Evolutionary conservation across 2,113 vertebrate genomes (phyloP).

Genomic region (Muntiacus reevesi): DNA sequence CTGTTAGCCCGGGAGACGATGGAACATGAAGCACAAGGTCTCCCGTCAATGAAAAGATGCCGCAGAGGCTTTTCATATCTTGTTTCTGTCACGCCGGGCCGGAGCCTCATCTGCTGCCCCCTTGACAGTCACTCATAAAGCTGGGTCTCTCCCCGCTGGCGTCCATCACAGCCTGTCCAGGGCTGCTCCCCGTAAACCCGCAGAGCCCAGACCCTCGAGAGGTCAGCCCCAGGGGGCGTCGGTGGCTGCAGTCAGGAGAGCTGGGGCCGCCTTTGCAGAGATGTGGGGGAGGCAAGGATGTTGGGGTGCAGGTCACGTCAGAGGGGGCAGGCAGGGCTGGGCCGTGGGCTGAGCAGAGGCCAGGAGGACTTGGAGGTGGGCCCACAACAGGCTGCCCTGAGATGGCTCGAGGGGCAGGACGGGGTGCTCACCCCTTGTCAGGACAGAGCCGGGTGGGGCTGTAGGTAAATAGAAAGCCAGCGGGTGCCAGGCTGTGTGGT

Average conservation of each 20-base stretch:
- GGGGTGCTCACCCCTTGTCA: background rate
- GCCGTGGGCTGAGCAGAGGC: background rate
- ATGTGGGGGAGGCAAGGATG: background rate
- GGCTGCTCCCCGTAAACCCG: fast-evolving
- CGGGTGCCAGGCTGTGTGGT: too few relatives aligned
- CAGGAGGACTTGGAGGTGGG: background rate
- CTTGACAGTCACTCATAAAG: conserved; percentile 74
- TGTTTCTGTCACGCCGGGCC: conserved; percentile 67
- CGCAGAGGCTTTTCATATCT: conserved; percentile 69
- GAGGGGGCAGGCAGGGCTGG: background rate
- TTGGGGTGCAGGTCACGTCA: fast-evolving
- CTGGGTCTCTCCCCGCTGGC: background rate
- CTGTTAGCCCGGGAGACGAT: conserved; percentile 67
- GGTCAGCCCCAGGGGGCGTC: background rate
- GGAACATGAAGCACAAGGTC: conserved; percentile 60
- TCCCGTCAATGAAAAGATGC: conserved; percentile 73
- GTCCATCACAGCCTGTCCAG: fast-evolving
- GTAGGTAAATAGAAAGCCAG: background rate
- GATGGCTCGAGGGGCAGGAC: background rate
- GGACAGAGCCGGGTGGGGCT: background rate
- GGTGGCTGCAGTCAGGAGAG: background rate
- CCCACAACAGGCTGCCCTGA: background rate
- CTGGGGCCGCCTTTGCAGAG: background rate
- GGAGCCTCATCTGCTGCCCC: conserved; percentile 70
- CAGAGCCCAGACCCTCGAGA: background rate